Percentiles rank a stretch among this genome's conserved stretches.
Conservation (phyloP, 2,888 invertebrate species). For the Drosophila monieri region DNA sequence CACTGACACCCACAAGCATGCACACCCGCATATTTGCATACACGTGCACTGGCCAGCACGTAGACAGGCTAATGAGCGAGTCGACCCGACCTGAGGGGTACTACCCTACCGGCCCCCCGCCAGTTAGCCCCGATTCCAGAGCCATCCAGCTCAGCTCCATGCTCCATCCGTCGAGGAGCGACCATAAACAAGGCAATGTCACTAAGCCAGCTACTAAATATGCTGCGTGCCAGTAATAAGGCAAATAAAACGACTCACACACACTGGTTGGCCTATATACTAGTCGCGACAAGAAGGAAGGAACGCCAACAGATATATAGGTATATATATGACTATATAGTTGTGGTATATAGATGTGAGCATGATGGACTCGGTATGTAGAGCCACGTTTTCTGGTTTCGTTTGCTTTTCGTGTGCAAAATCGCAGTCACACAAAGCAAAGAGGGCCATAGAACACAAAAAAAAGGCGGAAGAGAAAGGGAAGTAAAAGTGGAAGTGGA, state of each 20-base stretch:
- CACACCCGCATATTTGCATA: slow-evolving; percentile 16
- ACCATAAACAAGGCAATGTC: slow-evolving; percentile 49
- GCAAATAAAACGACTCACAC: slow-evolving; percentile 62
- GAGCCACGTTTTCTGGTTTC: slow-evolving; percentile 59
- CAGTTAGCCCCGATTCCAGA: slow-evolving; percentile 28
- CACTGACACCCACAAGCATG: slow-evolving; percentile 22
- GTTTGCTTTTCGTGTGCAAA: slow-evolving; percentile 72
- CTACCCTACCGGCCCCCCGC: slow-evolving; percentile 2
- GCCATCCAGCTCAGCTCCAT: slow-evolving; percentile 15
- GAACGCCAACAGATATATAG: slow-evolving; percentile 40
- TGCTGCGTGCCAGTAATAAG: slow-evolving; percentile 76
- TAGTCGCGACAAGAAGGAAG: slow-evolving; percentile 12
- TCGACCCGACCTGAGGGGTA: too few species aligned
- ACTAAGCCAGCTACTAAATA: slow-evolving; percentile 72
- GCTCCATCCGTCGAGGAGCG: slow-evolving; percentile 16
- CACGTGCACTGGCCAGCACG: slow-evolving; percentile 31
- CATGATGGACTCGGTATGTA: slow-evolving; percentile 51
- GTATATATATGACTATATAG: slow-evolving; percentile 48
- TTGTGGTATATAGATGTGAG: slow-evolving; percentile 36
- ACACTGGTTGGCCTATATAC: slow-evolving; percentile 44
- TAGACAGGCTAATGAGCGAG: slow-evolving; percentile 55
- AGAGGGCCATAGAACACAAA: slow-evolving; percentile 1
- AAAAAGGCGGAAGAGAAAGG: slow-evolving; percentile 11
- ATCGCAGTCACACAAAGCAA: slow-evolving; percentile 57
- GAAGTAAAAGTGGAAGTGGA: slow-evolving; percentile 2